Base-by-base conservation (phyloP, 2,113 vertebrate genomes). In the Centropus unirufus region DNA sequence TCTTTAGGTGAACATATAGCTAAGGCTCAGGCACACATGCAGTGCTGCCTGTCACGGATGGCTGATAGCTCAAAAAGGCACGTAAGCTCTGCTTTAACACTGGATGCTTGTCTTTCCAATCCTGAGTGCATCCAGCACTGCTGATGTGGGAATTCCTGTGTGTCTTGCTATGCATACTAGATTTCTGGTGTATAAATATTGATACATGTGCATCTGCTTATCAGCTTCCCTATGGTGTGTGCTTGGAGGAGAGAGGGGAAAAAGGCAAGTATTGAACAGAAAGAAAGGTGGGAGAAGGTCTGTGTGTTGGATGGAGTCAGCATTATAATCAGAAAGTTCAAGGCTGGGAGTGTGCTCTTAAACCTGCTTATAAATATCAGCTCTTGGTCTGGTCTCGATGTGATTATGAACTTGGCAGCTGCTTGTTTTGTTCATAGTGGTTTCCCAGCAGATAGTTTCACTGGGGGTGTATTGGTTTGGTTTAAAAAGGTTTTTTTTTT, bases 1-100 rank as follows among this genome's bases (percentile, higher is more conserved):
- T 14, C 32, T 4, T 4, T 9, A n/a, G 18, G 34, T 32, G 54
- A 22, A 0, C 1, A 0, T 2, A 30, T 20, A 22, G 34, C 4
- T 1, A 0, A 32, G 39, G 62, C 83, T 26, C 23, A 10, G 74
- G 42, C 47, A 16, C 42, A 12, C 9, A 1, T 3, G 52, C 55
- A 11, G 39, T 8, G 46, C n/a, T 46, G 85, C 61, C 44, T 55
- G 7, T 16, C 14, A 0, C 4, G 26, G 22, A 1, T 26, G 49
- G 36, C 59, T 54, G 52, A 0, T 18, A 5, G n/a, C 59, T 47
- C 44, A 27, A 3, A 10, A 2, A 39, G 55, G 11, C 23, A 18
- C 26, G n/a, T 20, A 26, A 30, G 51, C 40, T 47, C 77, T 70
- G 73, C 73, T 55, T 3, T 42, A 51, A 3, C 30, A 24, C 0